Evolutionary conservation across 2,888 invertebrate genomes (phyloP), one percentile per base, ranked within the genome.

Genomic region (Drosophila koepferae): DNA sequence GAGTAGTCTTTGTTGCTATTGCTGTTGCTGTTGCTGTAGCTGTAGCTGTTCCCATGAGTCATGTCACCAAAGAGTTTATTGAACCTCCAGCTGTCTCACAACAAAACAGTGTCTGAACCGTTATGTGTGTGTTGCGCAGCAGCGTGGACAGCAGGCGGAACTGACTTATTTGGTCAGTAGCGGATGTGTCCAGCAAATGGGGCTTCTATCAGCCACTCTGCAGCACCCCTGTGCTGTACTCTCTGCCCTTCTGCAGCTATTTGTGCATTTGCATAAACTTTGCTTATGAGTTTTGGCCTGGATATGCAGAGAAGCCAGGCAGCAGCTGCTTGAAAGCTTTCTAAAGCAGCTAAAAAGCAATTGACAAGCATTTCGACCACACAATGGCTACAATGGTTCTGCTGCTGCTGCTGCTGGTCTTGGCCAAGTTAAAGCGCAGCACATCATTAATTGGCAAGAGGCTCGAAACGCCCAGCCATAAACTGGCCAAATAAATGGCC

Each of bases 241-340:
- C 16, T 9, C 9, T 5, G 31, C 16, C 34, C 58, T 18, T 5
- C 14, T 51, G 34, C 53, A 40, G 31, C 41, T 46, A 51, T 36
- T 56, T 63, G 56, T 75, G 72, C 73, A 88, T 88, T 86, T 86
- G 88, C 86, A 86, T 86, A 90, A 90, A 86, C 73, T 86, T 89
- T 56, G 77, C 82, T 85, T 86, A 89, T 89, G 85, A 86, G 82
- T 87, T 80, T 78, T 78, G 48, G 46, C 54, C 23, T 40, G 54
- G 18, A 51, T 63, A 63, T 58, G 61, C 69, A 69, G 72, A 82
- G 14, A 2, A n/a, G 48, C 31, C 53, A 43, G 80, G 66, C 49
- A 54, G 81, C 80, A 73, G 80, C 77, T 80, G 89, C 85, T 85
- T 86, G 78, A 85, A 85, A 85, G 85, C 89, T 81, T 89, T 84